phyloP scores from a whole-genome alignment of 2,113 vertebrate genomes.

The Erpornis zantholeuca region DNA sequence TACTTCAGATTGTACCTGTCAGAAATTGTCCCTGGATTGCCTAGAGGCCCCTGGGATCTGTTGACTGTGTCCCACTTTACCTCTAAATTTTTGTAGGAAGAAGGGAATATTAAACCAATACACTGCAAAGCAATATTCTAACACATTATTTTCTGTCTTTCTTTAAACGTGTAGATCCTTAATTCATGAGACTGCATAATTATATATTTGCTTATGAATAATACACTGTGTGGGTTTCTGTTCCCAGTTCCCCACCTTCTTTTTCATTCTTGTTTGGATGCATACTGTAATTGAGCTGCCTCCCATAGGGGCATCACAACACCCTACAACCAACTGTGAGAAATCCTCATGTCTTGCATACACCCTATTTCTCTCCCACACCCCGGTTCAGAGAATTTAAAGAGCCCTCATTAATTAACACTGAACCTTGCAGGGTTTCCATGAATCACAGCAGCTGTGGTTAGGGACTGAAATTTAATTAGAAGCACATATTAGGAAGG shows the following conservation, averaged over 20 bases:
- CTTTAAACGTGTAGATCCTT: conserved; percentile 10
- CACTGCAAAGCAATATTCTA: background rate
- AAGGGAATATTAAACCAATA: background rate
- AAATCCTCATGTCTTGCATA: conserved; percentile 19
- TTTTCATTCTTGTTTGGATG: conserved; percentile 27
- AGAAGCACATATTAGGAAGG: conserved; percentile 51
- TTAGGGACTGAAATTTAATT: conserved; percentile 75
- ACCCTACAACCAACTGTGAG: conserved; percentile 23
- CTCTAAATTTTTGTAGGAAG: background rate
- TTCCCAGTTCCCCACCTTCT: background rate
- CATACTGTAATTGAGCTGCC: background rate
- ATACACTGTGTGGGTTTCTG: background rate
- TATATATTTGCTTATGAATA: conserved; percentile 63
- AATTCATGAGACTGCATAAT: conserved; percentile 48
- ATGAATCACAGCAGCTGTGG: conserved; percentile 52
- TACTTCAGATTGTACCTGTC: background rate
- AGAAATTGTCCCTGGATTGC: background rate
- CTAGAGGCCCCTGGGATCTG: background rate
- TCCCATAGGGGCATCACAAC: conserved; percentile 16
- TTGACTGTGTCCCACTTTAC: background rate
- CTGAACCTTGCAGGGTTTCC: conserved; percentile 57
- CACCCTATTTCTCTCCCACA: conserved; percentile 18
- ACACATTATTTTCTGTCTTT: background rate
- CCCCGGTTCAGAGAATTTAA: conserved; percentile 55
- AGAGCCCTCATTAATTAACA: conserved; percentile 72